These are phyloP conservation scores for Centrocercus urophasianus DNA, from an alignment of 2,113 vertebrate species.

Conservation along the genomic window DNA sequence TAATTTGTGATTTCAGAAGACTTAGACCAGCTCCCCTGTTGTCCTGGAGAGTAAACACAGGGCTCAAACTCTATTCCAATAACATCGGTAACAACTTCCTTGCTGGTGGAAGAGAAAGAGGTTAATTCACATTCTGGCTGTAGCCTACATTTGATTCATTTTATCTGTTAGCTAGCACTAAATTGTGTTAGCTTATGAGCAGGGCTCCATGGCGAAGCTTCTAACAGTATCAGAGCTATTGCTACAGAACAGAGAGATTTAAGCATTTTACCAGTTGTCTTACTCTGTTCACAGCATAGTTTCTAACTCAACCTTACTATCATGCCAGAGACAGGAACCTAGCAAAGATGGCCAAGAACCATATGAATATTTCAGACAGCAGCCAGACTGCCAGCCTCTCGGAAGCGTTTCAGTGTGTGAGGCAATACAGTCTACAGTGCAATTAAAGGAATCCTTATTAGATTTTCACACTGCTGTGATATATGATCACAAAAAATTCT, in stretches of 20 bases:
- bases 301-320: background rate
- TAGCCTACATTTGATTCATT: background rate
- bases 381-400: background rate
- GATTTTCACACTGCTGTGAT: background rate
- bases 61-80: background rate
- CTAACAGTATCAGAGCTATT: background rate
- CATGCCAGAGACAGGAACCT: background rate
- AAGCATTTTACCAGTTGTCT: background rate
- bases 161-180: background rate
- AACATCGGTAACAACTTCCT: background rate
- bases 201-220: background rate
- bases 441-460: background rate
- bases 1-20: background rate
- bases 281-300: background rate
- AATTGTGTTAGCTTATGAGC: background rate
- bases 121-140: background rate
- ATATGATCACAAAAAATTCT: background rate
- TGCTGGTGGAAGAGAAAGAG: background rate
- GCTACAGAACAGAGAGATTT: background rate
- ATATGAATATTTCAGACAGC: conserved; percentile 2
- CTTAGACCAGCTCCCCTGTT: background rate
- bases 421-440: background rate
- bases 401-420: background rate
- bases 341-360: background rate
- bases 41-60: background rate